Base-by-base conservation (phyloP, 2,888 invertebrate genomes). In the Agriopis leucophaearia region DNA sequence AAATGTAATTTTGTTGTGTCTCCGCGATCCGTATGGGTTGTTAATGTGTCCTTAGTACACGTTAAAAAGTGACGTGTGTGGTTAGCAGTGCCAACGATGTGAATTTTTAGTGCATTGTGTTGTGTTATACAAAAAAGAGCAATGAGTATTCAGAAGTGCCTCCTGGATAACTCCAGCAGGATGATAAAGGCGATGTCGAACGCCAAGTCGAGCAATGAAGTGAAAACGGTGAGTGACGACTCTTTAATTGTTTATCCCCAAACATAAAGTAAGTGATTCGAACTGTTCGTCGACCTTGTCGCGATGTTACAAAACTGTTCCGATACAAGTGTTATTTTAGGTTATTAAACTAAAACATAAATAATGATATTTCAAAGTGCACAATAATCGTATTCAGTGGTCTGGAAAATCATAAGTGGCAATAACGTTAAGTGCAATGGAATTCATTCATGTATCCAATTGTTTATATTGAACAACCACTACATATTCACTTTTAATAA, bases 111-210 rank as follows among this genome's bases (percentile, higher is more conserved):
- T 87, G 82, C 77, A 76, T 84, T 84, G 87, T 73, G 71, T 64
- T 71, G 74, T 72, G 72, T 73, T 71, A 64, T 68, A 65, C 47
- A 85, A 85, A 85, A 83, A 84, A 81, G 81, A 88, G 89, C 80
- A 78, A 93, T 93, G 94, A 94, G 94, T 87, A 92, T 94, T 80
- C 94, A 94, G 84, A 94, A 93, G 91, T 93, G 93, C 78, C 89
- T 94, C 68, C 83, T 94, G 89, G 94, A 94, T 88, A 94, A 94
- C 83, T 94, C 94, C 85, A 93, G 91, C 78, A 88, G 92, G 85
- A 93, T 94, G 92, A 93, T 94, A 69, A 94, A 94, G 87, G 94
- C 94, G 67, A 94, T 94, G 94, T 94, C 94, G 13, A 93, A 87
- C 27, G 89, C 91, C 15, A 94, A 93, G 78, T 91, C 93, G 38